These are phyloP conservation scores for Syrmaticus mikado DNA, from an alignment of 2,113 vertebrate species.

Conservation along the genomic window DNA sequence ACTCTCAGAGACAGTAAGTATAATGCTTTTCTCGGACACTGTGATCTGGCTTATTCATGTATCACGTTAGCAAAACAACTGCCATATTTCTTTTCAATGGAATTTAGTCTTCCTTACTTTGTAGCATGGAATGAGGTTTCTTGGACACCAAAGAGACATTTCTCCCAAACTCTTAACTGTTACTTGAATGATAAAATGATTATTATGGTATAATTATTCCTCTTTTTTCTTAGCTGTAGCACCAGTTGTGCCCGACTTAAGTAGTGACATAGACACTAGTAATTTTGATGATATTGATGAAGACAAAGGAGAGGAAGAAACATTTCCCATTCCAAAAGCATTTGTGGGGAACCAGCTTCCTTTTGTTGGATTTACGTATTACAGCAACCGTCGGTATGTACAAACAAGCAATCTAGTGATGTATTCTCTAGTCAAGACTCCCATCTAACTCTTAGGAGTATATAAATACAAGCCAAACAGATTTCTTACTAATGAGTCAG, in stretches of 20 bases:
- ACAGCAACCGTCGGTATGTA: conserved; percentile 93
- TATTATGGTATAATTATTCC: background rate
- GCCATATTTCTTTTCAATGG: background rate
- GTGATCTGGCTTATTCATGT: background rate
- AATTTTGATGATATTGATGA: conserved; percentile 99
- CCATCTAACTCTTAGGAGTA: background rate
- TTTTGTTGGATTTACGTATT: conserved; percentile 98
- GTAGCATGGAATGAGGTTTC: background rate
- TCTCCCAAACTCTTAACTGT: background rate
- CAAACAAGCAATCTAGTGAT: background rate
- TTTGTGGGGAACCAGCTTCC: conserved; percentile 99
- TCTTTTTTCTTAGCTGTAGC: conserved; percentile 86
- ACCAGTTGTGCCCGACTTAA: conserved; percentile 96
- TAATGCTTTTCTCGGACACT: background rate
- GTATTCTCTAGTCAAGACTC: background rate
- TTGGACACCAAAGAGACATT: background rate
- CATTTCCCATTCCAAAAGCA: conserved; percentile 97
- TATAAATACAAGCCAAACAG: background rate
- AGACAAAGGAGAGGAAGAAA: conserved; percentile 97
- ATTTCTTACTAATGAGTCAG: background rate
- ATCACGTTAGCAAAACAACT: background rate
- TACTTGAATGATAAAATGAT: background rate
- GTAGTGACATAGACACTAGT: conserved; percentile 98
- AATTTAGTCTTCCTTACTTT: background rate
- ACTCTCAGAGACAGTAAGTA: conserved; percentile 95